Percentiles rank a stretch among this genome's conserved stretches.
phyloP scores from a whole-genome alignment of 2,888 invertebrate genomes.

The Flexamia atlantica region DNA sequence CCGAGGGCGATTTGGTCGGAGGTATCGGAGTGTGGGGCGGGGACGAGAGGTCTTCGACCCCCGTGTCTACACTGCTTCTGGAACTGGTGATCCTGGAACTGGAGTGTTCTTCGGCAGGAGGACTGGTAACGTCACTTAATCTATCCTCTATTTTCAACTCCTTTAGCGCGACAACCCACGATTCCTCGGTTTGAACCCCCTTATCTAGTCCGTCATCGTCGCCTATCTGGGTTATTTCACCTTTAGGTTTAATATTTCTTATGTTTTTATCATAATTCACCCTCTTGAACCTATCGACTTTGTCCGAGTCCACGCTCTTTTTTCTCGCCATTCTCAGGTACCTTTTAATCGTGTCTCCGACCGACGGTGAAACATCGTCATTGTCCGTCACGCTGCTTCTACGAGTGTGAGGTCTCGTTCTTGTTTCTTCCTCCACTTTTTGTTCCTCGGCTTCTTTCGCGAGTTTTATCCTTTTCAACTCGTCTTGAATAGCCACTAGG shows the following conservation, averaged over 20 bases:
- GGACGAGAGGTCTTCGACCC: slow-evolving; percentile 73
- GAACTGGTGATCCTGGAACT: slow-evolving; percentile 77
- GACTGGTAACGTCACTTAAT: slow-evolving; percentile 79
- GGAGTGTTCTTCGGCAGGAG: slow-evolving; percentile 69
- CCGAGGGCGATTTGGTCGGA: slow-evolving; percentile 73
- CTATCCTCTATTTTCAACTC: slow-evolving; percentile 87
- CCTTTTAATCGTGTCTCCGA: slow-evolving; percentile 91
- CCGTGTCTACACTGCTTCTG: slow-evolving; percentile 77
- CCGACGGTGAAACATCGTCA: slow-evolving; percentile 91
- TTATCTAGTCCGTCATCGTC: slow-evolving; percentile 88
- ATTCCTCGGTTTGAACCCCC: slow-evolving; percentile 87
- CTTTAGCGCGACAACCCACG: slow-evolving; percentile 83
- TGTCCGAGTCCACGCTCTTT: slow-evolving; percentile 89
- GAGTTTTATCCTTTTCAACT: slow-evolving; percentile 74
- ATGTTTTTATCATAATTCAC: slow-evolving; percentile 93
- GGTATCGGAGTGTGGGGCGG: slow-evolving; percentile 68
- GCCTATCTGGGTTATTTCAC: slow-evolving; percentile 85
- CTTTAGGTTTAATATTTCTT: slow-evolving; percentile 89
- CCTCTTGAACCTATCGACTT: slow-evolving; percentile 89
- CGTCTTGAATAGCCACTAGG: slow-evolving; percentile 76
- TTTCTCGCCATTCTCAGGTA: slow-evolving; percentile 93
- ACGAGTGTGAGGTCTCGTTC: slow-evolving; percentile 58
- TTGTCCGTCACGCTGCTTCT: slow-evolving; percentile 89
- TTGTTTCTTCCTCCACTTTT: slow-evolving; percentile 71
- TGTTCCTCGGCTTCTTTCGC: slow-evolving; percentile 77